phyloP scores from a whole-genome alignment of 2,113 vertebrate genomes.

The Ammodramus savannarum region DNA sequence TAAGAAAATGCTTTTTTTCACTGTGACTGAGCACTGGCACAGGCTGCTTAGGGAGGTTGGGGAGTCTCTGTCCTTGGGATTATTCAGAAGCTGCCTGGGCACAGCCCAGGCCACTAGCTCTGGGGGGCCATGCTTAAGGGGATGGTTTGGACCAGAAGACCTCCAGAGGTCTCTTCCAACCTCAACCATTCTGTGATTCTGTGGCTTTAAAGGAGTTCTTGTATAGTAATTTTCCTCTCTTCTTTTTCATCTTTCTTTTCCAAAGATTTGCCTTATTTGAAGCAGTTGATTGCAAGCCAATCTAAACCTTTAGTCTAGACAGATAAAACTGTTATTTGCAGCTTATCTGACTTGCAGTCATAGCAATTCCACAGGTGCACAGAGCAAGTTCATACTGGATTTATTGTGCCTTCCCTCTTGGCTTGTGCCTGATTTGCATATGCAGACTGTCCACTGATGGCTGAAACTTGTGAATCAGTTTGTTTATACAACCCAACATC shows the following conservation, averaged over 20 bases:
- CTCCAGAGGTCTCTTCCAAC: not conserved
- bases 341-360: slow-evolving; percentile 16
- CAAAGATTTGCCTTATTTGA: not conserved
- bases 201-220: not conserved
- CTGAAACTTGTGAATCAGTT: not conserved
- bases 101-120: not conserved
- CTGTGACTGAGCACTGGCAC: not conserved
- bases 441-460: not conserved
- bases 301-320: slow-evolving; percentile 53
- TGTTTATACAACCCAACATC: not conserved
- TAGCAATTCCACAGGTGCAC: slow-evolving; percentile 30
- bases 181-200: not conserved
- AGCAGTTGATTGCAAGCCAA: not conserved
- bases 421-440: not conserved
- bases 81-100: not conserved
- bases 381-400: slow-evolving; percentile 15
- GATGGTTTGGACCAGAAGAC: not conserved
- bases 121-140: not conserved
- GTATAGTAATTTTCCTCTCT: not conserved
- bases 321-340: slow-evolving; percentile 40
- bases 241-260: not conserved
- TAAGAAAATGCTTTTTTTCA: not conserved
- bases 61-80: not conserved
- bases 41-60: not conserved
- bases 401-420: not conserved